phyloP scores from a whole-genome alignment of 2,888 invertebrate genomes.

The Epistrophella euchroma region DNA sequence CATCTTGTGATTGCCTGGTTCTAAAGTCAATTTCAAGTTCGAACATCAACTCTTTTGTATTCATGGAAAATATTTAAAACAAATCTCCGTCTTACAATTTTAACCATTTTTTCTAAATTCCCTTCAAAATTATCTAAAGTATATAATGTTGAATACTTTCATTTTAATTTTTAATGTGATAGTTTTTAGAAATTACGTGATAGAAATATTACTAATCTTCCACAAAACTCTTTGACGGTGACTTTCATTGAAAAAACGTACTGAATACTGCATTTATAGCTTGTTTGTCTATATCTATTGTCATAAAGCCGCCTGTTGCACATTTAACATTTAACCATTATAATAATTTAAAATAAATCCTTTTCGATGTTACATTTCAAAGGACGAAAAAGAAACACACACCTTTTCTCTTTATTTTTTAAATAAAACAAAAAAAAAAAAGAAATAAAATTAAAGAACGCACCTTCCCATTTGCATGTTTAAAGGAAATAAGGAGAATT shows the following conservation, averaged over 20 bases:
- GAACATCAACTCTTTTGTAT: background rate
- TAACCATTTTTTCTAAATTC: too few relatives aligned
- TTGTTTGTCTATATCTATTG: conserved; percentile 34
- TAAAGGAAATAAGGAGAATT: conserved; percentile 60
- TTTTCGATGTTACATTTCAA: conserved; percentile 41
- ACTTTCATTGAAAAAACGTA: background rate
- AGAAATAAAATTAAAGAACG: conserved; percentile 44
- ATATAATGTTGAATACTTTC: background rate
- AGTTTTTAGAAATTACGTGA: background rate
- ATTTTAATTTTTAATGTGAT: background rate
- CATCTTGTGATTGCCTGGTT: background rate
- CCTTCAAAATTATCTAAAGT: too few relatives aligned
- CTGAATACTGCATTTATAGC: background rate
- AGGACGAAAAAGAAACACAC: conserved; percentile 52
- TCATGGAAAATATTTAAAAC: background rate
- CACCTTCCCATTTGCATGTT: conserved; percentile 75
- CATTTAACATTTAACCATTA: conserved; percentile 23
- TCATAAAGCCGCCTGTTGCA: conserved; percentile 66
- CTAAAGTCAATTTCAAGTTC: background rate
- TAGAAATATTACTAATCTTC: background rate
- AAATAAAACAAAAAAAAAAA: background rate
- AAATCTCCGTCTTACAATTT: background rate
- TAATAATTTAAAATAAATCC: conserved; percentile 38
- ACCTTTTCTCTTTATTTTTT: conserved; percentile 45
- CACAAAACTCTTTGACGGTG: conserved; percentile 10